Conservation (phyloP, 2,113 vertebrate genomes). For the Oryzias javanicus region DNA sequence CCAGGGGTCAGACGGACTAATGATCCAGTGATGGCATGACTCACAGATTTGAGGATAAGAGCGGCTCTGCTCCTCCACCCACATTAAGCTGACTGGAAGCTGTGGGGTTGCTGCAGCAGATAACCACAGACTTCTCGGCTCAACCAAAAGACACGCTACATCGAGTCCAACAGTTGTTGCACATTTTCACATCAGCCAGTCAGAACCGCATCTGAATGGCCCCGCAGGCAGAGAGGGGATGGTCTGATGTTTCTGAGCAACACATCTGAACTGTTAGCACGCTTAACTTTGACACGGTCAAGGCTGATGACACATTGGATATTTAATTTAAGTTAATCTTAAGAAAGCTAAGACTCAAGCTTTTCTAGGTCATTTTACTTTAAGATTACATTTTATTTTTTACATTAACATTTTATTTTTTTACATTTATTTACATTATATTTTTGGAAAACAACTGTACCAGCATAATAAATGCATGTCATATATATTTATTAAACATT, state of each 20-base stretch:
- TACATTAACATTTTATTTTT: too few species aligned
- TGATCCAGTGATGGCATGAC: slow-evolving; percentile 57
- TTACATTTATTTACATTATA: too few species aligned
- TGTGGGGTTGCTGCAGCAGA: slow-evolving; percentile 23
- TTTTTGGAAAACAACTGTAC: too few species aligned
- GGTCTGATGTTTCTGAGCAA: slow-evolving; percentile 36
- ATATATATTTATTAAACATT: too few species aligned
- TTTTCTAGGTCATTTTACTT: too few species aligned
- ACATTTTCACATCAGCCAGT: slow-evolving; percentile 37
- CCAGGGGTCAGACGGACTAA: slow-evolving; percentile 64
- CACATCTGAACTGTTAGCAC: slow-evolving; percentile 39
- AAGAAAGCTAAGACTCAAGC: too few species aligned
- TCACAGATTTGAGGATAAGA: slow-evolving; percentile 59
- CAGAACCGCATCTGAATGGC: slow-evolving; percentile 28
- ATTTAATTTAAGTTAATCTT: neutral
- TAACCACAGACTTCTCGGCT: slow-evolving; percentile 29
- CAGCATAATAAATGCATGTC: too few species aligned
- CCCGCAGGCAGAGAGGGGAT: slow-evolving; percentile 23
- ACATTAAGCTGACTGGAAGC: slow-evolving; percentile 35
- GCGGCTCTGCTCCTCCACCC: slow-evolving; percentile 39
- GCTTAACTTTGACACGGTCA: slow-evolving; percentile 37
- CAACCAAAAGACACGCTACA: slow-evolving; percentile 19
- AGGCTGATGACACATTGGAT: slow-evolving; percentile 8
- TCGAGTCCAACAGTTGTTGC: slow-evolving; percentile 43
- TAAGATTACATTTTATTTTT: too few species aligned